These are phyloP conservation scores for Halcyon badia DNA, from an alignment of 2,797 vertebrate species.

Conservation along the genomic window DNA sequence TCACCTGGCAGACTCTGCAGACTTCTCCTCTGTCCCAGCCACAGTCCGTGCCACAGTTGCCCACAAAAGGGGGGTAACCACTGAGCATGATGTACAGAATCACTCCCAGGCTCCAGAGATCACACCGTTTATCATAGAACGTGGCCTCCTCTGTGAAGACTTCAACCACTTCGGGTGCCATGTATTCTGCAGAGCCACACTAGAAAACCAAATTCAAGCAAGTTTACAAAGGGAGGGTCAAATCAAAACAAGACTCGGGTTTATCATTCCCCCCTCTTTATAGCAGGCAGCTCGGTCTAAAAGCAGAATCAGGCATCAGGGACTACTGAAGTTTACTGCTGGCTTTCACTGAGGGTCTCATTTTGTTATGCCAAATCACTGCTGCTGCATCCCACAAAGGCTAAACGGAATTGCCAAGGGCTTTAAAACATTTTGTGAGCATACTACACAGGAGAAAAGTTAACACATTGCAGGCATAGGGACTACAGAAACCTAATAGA, in stretches of 20 bases:
- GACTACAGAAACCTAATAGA: not conserved
- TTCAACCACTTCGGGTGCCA: slow-evolving; percentile 87
- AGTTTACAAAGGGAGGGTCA: not conserved
- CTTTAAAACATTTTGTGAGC: not conserved
- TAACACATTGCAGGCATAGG: not conserved
- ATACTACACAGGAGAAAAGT: not conserved
- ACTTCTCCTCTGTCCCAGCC: slow-evolving; percentile 87
- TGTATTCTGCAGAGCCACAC: slow-evolving; percentile 88
- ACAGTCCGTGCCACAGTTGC: slow-evolving; percentile 84
- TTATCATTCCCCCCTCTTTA: not conserved
- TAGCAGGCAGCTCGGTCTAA: not conserved
- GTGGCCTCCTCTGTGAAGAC: slow-evolving; percentile 87
- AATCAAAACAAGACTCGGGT: not conserved
- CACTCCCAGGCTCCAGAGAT: slow-evolving; percentile 87
- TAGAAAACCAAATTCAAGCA: slow-evolving; percentile 24
- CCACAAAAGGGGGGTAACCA: slow-evolving; percentile 86
- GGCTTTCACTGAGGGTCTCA: not conserved
- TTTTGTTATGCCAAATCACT: not conserved
- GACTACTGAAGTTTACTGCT: not conserved
- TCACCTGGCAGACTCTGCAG: slow-evolving; percentile 84
- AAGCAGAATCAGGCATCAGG: not conserved
- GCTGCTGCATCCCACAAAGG: not conserved
- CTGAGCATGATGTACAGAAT: slow-evolving; percentile 89
- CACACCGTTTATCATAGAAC: slow-evolving; percentile 87
- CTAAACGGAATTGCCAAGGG: not conserved